Evolutionary conservation across 2,113 vertebrate genomes (phyloP).

Genomic region (Catagonus wagneri): DNA sequence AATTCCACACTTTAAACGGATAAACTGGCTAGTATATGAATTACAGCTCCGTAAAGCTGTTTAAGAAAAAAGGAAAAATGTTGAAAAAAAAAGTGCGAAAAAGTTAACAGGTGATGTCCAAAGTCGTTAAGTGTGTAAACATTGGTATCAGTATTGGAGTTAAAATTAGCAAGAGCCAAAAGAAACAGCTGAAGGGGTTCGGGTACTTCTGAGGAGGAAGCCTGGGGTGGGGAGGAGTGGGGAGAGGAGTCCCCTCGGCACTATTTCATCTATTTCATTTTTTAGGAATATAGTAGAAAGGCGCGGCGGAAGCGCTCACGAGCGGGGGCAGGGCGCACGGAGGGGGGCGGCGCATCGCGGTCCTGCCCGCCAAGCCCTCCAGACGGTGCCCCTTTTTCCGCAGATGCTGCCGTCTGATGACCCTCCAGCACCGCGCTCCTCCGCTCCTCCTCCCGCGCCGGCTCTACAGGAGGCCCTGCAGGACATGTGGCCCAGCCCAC

Average conservation of each 20-base stretch:
- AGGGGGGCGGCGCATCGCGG: not conserved
- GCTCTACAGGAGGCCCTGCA: not conserved
- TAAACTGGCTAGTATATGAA: not conserved
- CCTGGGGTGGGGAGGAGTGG: not conserved
- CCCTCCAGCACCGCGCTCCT: not conserved
- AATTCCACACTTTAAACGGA: not conserved
- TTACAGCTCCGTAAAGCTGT: not conserved
- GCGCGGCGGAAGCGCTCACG: no score
- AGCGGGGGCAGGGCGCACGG: no score
- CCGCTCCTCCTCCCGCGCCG: no score
- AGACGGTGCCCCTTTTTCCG: conserved; percentile 76
- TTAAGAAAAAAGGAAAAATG: not conserved
- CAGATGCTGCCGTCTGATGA: conserved; percentile 85
- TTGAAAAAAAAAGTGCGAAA: not conserved
- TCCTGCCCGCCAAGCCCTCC: not conserved
- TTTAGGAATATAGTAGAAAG: not conserved
- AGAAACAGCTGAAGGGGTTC: not conserved
- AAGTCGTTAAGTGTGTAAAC: not conserved
- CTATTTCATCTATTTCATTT: not conserved
- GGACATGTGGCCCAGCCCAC: not conserved
- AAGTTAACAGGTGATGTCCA: not conserved
- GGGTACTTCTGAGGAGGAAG: not conserved
- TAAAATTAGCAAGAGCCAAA: not conserved
- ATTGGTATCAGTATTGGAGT: not conserved
- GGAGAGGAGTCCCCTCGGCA: not conserved